These are phyloP conservation scores for Porphyrio hochstetteri DNA, from an alignment of 2,113 vertebrate species.

Conservation along the genomic window DNA sequence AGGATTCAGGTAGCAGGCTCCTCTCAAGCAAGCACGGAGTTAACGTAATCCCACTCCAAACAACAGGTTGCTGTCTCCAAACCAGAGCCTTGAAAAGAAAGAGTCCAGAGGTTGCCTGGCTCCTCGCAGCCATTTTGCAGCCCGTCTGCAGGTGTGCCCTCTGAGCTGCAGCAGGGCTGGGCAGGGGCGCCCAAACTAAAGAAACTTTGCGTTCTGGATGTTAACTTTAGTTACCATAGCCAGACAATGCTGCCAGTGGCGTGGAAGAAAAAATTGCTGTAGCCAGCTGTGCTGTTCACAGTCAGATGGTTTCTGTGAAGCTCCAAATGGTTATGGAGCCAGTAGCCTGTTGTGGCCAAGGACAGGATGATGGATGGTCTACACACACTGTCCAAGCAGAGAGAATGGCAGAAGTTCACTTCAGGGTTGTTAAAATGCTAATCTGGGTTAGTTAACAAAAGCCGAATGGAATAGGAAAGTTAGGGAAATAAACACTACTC, in stretches of 20 bases:
- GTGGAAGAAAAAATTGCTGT: slow-evolving; percentile 79
- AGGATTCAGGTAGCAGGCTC: neutral
- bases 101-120: neutral
- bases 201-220: slow-evolving; percentile 78
- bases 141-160: slow-evolving; percentile 70
- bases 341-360: slow-evolving; percentile 83
- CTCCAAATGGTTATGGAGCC: slow-evolving; percentile 78
- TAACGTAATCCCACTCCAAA: neutral
- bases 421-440: slow-evolving; percentile 87
- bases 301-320: slow-evolving; percentile 77
- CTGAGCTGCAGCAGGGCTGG: slow-evolving; percentile 53
- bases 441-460: slow-evolving; percentile 80
- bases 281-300: slow-evolving; percentile 89
- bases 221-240: slow-evolving; percentile 84
- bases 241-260: slow-evolving; percentile 83
- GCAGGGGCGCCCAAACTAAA: slow-evolving; percentile 66
- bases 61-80: slow-evolving; percentile 7
- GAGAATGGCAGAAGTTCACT: slow-evolving; percentile 84
- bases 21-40: neutral
- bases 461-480: slow-evolving; percentile 66
- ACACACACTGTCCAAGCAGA: slow-evolving; percentile 75
- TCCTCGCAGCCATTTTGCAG: neutral
- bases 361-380: slow-evolving; percentile 85
- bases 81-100: neutral
- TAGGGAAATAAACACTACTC: slow-evolving; percentile 61